These are phyloP conservation scores for Anhinga anhinga DNA, from an alignment of 2,113 vertebrate species.

Conservation along the genomic window DNA sequence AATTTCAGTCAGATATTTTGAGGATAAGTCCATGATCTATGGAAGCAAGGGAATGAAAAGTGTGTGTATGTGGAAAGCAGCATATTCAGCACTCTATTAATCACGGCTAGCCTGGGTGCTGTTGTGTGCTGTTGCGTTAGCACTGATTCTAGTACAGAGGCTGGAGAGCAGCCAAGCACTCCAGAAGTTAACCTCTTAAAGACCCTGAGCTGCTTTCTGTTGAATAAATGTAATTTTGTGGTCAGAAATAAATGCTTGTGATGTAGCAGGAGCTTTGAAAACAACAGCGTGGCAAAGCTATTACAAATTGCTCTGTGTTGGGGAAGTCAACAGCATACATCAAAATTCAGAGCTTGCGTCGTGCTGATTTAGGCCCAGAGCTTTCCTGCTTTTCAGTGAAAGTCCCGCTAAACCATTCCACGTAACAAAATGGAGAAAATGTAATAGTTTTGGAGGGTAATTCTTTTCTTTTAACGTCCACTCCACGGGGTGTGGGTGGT, in stretches of 20 bases:
- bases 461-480: conserved; percentile 36
- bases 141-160: conserved; percentile 60
- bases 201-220: conserved; percentile 77
- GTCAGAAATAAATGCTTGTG: conserved; percentile 78
- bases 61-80: conserved; percentile 77
- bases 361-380: conserved; percentile 64
- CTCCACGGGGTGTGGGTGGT: background rate
- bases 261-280: conserved; percentile 76
- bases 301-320: conserved; percentile 75
- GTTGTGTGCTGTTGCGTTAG: conserved; percentile 69
- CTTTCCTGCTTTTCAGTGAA: conserved; percentile 60
- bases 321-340: conserved; percentile 73
- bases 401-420: conserved; percentile 42
- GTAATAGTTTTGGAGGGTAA: conserved; percentile 55
- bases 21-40: conserved; percentile 83
- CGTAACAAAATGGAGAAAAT: conserved; percentile 55
- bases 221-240: conserved; percentile 80
- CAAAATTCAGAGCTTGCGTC: conserved; percentile 31
- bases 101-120: conserved; percentile 74
- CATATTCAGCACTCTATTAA: conserved; percentile 83
- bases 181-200: conserved; percentile 85
- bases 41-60: conserved; percentile 76
- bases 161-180: conserved; percentile 79
- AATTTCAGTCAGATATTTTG: conserved; percentile 88
- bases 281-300: conserved; percentile 68